A percentile compares a stretch with the other conserved stretches of the same genome.
Conservation (phyloP, 2,888 invertebrate genomes). For the Leucophora obtusa region DNA sequence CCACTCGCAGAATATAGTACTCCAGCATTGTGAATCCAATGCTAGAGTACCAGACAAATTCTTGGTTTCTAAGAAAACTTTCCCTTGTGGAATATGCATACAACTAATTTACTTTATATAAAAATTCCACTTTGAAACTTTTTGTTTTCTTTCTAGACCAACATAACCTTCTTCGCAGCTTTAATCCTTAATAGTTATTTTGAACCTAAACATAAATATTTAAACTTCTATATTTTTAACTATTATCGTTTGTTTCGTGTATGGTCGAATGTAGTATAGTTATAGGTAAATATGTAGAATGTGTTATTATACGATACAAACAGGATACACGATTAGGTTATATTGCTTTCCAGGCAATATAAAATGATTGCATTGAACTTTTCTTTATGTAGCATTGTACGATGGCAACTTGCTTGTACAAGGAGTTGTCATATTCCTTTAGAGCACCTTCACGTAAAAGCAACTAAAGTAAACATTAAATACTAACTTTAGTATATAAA, state of each 20-base stretch:
- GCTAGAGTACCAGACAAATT: too few species aligned
- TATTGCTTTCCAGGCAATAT: conserved; percentile 64
- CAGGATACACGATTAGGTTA: conserved; percentile 64
- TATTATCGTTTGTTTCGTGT: conserved; percentile 49
- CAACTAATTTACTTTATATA: too few species aligned
- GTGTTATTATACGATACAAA: conserved; percentile 49
- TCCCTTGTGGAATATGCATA: too few species aligned
- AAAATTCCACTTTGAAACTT: too few species aligned
- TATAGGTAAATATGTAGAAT: conserved; percentile 21
- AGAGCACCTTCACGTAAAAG: conserved; percentile 57
- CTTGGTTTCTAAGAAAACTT: too few species aligned
- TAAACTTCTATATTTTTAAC: conserved; percentile 49
- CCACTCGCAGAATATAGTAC: too few species aligned
- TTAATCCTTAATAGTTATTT: conserved; percentile 53
- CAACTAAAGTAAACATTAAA: conserved; percentile 63
- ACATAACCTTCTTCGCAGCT: neutral
- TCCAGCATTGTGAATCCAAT: too few species aligned
- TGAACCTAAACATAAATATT: conserved; percentile 57
- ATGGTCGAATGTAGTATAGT: neutral
- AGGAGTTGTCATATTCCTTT: conserved; percentile 36
- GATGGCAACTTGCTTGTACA: conserved; percentile 17
- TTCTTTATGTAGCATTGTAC: conserved; percentile 15
- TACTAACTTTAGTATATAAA: conserved; percentile 51
- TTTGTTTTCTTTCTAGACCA: too few species aligned
- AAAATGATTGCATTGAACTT: conserved; percentile 65